A percentile compares a stretch with the other conserved stretches of the same genome.
Conservation (phyloP, 2,888 invertebrate genomes). For the Melanargia galathea region DNA sequence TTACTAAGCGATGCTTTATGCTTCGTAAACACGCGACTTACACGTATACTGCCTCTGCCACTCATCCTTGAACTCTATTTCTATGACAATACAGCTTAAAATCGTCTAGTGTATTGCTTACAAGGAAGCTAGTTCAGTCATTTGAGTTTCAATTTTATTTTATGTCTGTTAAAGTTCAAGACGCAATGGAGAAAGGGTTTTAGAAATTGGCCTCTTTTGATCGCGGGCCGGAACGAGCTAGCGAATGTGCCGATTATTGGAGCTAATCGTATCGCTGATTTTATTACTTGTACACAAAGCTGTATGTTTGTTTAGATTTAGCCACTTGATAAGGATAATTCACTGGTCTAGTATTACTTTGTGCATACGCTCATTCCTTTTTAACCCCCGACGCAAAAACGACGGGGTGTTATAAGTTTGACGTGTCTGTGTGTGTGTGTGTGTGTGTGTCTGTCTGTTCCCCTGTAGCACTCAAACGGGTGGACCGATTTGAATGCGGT, state of each 20-base stretch:
- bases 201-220: constrained; percentile 45
- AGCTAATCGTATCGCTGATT: constrained; percentile 41
- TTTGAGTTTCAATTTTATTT: not conserved
- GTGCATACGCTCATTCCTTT: too few relatives aligned
- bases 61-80: constrained; percentile 30
- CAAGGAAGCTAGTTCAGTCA: not conserved
- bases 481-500: too few relatives aligned
- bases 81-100: not conserved
- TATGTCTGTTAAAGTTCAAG: constrained; percentile 18
- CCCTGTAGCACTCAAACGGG: too few relatives aligned
- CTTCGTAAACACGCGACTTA: constrained; percentile 61
- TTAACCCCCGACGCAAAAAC: too few relatives aligned
- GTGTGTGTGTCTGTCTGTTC: too few relatives aligned
- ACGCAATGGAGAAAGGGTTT: constrained; percentile 30
- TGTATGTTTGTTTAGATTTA: constrained; percentile 10
- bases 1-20: constrained; percentile 70
- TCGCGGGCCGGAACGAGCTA: constrained; percentile 48
- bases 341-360: not conserved
- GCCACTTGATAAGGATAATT: not conserved
- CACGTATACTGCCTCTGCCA: constrained; percentile 25
- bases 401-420: too few relatives aligned
- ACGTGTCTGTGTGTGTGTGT: too few relatives aligned
- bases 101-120: not conserved
- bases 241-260: constrained; percentile 50
- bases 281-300: constrained; percentile 36